Percentiles rank a stretch among this genome's conserved stretches.
These are phyloP conservation scores for Lepidochitona cinerea DNA, from an alignment of 2,888 invertebrate genomes.

Conservation along the genomic window DNA sequence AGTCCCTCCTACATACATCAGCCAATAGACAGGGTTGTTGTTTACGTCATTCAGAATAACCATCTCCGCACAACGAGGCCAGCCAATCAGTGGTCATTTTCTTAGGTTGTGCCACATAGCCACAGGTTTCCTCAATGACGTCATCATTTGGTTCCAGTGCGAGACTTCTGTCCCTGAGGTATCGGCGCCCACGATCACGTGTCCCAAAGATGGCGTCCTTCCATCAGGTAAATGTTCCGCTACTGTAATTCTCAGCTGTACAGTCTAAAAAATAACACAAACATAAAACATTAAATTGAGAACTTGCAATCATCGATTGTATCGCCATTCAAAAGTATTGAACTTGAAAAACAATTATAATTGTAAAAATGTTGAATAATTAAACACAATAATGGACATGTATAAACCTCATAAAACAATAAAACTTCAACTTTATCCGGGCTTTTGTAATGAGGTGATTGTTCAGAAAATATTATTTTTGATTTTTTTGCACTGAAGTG, in stretches of 20 bases:
- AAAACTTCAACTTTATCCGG: no score
- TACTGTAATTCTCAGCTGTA: conserved; percentile 80
- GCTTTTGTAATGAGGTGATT: no score
- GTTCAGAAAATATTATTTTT: no score
- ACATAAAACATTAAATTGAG: background rate
- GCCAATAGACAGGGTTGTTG: background rate
- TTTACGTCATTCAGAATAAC: background rate
- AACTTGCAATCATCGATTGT: no score
- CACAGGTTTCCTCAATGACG: conserved; percentile 83
- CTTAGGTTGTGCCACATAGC: conserved; percentile 88
- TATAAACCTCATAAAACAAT: no score
- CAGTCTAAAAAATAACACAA: conserved; percentile 73
- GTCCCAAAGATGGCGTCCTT: conserved; percentile 80
- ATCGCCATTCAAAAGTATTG: no score
- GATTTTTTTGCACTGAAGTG: no score
- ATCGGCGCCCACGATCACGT: conserved; percentile 83
- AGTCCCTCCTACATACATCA: no score
- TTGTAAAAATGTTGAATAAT: no score
- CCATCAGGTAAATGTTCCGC: conserved; percentile 73
- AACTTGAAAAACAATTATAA: no score
- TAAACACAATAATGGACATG: no score
- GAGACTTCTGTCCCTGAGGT: conserved; percentile 81
- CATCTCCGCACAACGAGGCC: background rate
- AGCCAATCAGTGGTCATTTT: conserved; percentile 44
- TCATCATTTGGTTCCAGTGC: conserved; percentile 89